Evolutionary conservation across 2,797 vertebrate species (phyloP), one percentile per base, ranked within the genome.

Genomic region (Lepilemur septentrionalis): DNA sequence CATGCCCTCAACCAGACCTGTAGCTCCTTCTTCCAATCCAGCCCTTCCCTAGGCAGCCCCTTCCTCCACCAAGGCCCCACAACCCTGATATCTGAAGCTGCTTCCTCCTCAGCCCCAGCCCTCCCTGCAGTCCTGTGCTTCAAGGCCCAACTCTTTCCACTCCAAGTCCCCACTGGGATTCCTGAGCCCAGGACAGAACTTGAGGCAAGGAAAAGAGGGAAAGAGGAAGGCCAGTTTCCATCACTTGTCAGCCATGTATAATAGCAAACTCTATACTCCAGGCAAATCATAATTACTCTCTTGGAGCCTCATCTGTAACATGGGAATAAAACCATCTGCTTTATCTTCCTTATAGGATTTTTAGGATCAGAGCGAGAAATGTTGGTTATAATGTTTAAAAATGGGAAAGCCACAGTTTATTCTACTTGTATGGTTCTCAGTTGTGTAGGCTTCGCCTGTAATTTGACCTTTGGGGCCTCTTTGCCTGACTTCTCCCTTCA

Each of bases 361-460:
- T 90, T 61, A 55, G 32, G 14, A 52, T 79, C 48, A 72, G 23
- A 92, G 46, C 72, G 28, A 46, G 84, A 75, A 93, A 41, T 38
- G 32, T 90, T 95, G 30, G 41, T 93, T 72, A 50, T 79, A 91
- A 79, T 48, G 48, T 79, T 93, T 70, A 69, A 57, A 91, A 82
- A 72, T 82, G 50, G 32, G 12, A 84, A 73, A 65, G 17, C 28
- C 32, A 82, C 23, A 43, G 3, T 55, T 67, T 89, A 70, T 67
- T 89, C 55, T 92, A 67, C 41, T 4, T 14, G 4, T 23, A 9
- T 46, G 50, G 48, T 38, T 89, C 69, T 70, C 52, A 20, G 9
- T 23, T 86, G 80, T 52, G 13, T 55, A 30, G 8, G 32, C 70
- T 50, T 86, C 25, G 20, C 32, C 48, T 73, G 73, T 50, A 57